Conservation (phyloP, 1,140 invertebrate species). For the Aricia agestis region DNA sequence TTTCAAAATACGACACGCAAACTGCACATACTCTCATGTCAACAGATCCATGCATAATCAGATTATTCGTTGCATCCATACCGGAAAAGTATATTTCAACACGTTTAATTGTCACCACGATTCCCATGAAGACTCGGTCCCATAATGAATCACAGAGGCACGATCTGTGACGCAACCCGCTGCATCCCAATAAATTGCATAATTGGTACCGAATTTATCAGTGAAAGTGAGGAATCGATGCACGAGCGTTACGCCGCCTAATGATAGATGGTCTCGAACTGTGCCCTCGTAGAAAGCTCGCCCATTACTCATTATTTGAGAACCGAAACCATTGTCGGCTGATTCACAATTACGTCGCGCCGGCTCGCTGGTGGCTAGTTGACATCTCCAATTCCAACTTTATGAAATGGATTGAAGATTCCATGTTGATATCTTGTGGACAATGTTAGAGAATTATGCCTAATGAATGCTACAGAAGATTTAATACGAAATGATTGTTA, state of each 20-base stretch:
- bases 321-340: constrained; percentile 46
- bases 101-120: constrained; percentile 3
- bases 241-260: constrained; percentile 48
- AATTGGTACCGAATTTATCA: constrained; percentile 62
- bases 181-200: constrained; percentile 51
- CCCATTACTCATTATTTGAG: constrained; percentile 45
- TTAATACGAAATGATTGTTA: neutral
- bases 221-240: constrained; percentile 60
- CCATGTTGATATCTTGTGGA: neutral
- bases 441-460: neutral
- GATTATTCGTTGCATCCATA: neutral
- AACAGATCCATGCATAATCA: neutral
- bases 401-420: neutral
- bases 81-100: constrained; percentile 4
- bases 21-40: too few relatives aligned
- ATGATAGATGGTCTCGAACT: constrained; percentile 58
- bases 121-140: neutral
- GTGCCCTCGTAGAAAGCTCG: constrained; percentile 55
- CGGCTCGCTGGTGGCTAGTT: constrained; percentile 7
- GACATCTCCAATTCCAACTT: constrained; percentile 26
- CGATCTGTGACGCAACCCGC: constrained; percentile 39
- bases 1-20: too few relatives aligned
- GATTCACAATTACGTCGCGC: constrained; percentile 46
- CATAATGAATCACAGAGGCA: constrained; percentile 26
- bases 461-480: neutral